These are phyloP conservation scores for Myotis davidii DNA, from an alignment of 2,113 vertebrate genomes.

Conservation along the genomic window DNA sequence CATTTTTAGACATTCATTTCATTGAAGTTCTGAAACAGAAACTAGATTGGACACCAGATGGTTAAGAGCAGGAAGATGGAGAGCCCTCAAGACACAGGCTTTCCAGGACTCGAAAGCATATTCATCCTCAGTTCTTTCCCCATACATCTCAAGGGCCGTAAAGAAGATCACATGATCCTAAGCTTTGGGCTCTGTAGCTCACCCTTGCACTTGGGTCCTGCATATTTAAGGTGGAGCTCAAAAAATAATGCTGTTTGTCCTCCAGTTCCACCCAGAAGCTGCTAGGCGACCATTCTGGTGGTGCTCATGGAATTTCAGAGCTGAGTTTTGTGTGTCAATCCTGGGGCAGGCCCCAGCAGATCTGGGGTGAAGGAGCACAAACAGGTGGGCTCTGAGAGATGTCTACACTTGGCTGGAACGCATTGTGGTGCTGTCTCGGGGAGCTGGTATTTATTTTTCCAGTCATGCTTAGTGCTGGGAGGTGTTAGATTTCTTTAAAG, in stretches of 20 bases:
- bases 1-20: not conserved
- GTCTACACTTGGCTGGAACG: not conserved
- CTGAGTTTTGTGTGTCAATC: not conserved
- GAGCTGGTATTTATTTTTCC: constrained; percentile 40
- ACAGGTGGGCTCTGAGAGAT: not conserved
- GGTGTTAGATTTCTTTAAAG: constrained; percentile 58
- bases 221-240: not conserved
- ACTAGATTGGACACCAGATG: not conserved
- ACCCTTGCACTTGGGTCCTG: not conserved
- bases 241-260: constrained; percentile 16
- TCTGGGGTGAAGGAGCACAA: not conserved
- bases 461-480: not conserved
- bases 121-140: not conserved
- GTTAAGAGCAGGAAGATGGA: not conserved
- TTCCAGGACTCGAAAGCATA: not conserved
- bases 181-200: not conserved
- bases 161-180: not conserved
- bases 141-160: not conserved
- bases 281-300: not conserved
- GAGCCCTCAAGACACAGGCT: not conserved
- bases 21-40: constrained; percentile 28
- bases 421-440: not conserved
- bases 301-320: not conserved
- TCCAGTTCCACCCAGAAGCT: not conserved
- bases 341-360: not conserved